Conservation (phyloP, 2,888 invertebrate species). For the Ectropis crepuscularia region DNA sequence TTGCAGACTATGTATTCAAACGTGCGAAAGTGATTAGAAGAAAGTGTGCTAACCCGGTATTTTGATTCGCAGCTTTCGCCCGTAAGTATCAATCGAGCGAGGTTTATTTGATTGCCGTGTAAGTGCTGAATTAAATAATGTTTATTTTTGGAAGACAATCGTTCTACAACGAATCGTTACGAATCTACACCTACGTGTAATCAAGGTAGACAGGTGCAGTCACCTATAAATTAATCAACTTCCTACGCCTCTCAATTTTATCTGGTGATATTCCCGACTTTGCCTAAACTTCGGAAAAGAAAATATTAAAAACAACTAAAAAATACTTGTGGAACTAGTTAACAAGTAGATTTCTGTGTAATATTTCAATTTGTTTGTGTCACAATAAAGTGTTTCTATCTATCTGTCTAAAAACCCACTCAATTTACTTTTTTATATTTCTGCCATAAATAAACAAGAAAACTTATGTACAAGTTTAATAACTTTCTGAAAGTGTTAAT, state of each 20-base stretch:
- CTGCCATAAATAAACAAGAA: too few relatives aligned
- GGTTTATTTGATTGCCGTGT: conserved; percentile 20
- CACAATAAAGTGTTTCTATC: too few relatives aligned
- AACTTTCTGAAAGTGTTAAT: too few relatives aligned
- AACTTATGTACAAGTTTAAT: too few relatives aligned
- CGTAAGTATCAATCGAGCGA: conserved; percentile 32
- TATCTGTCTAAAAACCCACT: too few relatives aligned
- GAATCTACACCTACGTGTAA: conserved; percentile 16
- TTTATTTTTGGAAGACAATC: conserved; percentile 37
- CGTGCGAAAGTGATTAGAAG: conserved; percentile 38
- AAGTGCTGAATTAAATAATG: conserved; percentile 27
- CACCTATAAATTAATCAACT: background rate
- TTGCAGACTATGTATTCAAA: conserved; percentile 13
- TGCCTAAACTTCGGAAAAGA: background rate
- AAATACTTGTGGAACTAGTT: too few relatives aligned
- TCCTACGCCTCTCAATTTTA: background rate
- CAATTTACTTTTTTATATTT: too few relatives aligned
- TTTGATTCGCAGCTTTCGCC: conserved; percentile 39
- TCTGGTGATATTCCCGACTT: background rate
- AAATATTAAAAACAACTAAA: too few relatives aligned
- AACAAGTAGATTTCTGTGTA: too few relatives aligned
- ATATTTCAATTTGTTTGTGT: too few relatives aligned
- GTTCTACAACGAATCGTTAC: conserved; percentile 7
- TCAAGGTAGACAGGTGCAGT: conserved; percentile 4
- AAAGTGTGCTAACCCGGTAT: conserved; percentile 32